phyloP scores from a whole-genome alignment of 2,888 invertebrate genomes.

The Oscheius myriophilus region DNA sequence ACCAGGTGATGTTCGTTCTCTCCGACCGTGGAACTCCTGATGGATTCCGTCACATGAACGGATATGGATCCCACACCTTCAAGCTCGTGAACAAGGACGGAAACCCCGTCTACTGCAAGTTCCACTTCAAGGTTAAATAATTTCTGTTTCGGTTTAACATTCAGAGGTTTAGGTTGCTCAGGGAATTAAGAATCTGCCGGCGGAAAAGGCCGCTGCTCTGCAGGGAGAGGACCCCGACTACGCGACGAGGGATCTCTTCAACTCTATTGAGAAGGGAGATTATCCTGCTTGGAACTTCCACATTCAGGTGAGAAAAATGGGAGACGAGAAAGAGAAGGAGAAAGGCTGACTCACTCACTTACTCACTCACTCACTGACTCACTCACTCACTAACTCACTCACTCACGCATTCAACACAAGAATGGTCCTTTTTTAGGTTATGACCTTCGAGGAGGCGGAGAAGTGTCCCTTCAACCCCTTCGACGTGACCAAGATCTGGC shows the following conservation, averaged over 20 bases:
- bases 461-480: conserved; percentile 73
- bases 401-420: too few relatives aligned
- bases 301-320: conserved; percentile 68
- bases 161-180: conserved; percentile 67
- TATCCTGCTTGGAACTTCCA: conserved; percentile 74
- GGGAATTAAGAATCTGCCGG: conserved; percentile 64
- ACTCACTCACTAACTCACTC: too few relatives aligned
- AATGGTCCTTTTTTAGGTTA: conserved; percentile 71
- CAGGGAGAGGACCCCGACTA: conserved; percentile 71
- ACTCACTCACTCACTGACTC: too few relatives aligned
- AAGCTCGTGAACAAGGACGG: conserved; percentile 67
- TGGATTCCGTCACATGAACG: conserved; percentile 65
- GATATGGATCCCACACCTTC: conserved; percentile 69
- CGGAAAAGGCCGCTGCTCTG: conserved; percentile 51
- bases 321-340: background rate
- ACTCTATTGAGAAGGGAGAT: conserved; percentile 71
- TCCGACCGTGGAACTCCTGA: conserved; percentile 73
- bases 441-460: conserved; percentile 72
- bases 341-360: too few relatives aligned
- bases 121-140: conserved; percentile 64
- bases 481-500: conserved; percentile 73
- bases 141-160: conserved; percentile 29
- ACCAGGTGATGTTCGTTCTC: conserved; percentile 70
- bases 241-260: conserved; percentile 71
- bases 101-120: conserved; percentile 67